Conservation (phyloP, 2,797 vertebrate genomes). For the Chaunax sp. region DNA sequence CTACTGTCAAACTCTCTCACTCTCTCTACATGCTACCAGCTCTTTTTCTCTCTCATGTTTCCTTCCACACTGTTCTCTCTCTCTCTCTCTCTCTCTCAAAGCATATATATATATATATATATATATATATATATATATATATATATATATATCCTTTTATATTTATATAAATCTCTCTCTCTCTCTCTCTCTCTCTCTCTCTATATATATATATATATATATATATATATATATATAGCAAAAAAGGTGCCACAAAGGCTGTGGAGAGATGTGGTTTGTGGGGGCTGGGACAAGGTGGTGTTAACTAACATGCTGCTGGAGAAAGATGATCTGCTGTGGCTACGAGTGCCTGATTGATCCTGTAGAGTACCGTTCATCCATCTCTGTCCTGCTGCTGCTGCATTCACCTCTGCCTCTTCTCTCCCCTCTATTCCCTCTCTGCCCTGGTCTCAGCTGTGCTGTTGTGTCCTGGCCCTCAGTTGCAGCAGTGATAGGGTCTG, state of each 20-base stretch:
- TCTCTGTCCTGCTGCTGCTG: constrained; percentile 64
- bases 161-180: too few relatives aligned
- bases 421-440: neutral
- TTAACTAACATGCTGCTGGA: constrained; percentile 44
- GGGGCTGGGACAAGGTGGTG: constrained; percentile 38
- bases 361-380: constrained; percentile 67
- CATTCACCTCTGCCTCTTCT: constrained; percentile 47
- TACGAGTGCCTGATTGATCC: constrained; percentile 75
- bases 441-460: constrained; percentile 61
- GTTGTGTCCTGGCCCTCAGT: constrained; percentile 47
- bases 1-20: neutral
- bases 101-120: constrained; percentile 31
- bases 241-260: constrained; percentile 22
- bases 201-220: too few relatives aligned
- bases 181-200: neutral
- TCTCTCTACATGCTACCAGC: neutral
- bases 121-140: constrained; percentile 31
- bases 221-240: constrained; percentile 27
- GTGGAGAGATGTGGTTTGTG: constrained; percentile 35
- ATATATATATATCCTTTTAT: constrained; percentile 35
- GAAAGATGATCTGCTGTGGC: constrained; percentile 78
- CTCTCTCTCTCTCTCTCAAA: too few relatives aligned
- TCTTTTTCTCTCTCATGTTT: constrained; percentile 35
- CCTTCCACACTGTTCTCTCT: constrained; percentile 15
- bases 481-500: constrained; percentile 57